Evolutionary conservation across 92 coral and sea anemone genomes (phyloP).

Genomic region (Heliopora coerulea): DNA sequence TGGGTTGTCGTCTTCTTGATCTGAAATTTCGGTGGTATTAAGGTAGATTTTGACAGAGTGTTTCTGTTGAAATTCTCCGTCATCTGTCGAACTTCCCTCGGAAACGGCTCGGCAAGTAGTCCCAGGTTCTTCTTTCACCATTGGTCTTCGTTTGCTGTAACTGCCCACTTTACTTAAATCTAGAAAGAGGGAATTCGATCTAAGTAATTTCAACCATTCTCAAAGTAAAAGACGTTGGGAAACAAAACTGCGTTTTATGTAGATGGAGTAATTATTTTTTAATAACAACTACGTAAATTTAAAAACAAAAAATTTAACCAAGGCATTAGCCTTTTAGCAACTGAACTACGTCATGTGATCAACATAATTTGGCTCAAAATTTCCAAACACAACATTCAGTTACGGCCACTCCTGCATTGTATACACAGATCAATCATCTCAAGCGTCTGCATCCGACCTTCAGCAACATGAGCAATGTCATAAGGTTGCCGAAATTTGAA

Average conservation of each 20-base stretch:
- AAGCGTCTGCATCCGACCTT: slow-evolving; percentile 54
- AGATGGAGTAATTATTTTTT: too few species aligned
- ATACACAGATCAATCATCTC: neutral
- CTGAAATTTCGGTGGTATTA: slow-evolving; percentile 22
- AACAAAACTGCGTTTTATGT: too few species aligned
- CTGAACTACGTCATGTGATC: too few species aligned
- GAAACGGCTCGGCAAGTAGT: slow-evolving; percentile 3
- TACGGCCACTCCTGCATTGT: too few species aligned
- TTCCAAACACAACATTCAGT: too few species aligned
- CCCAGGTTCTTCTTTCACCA: slow-evolving; percentile 1
- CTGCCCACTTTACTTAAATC: slow-evolving; percentile 10
- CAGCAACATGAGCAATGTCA: slow-evolving; percentile 55
- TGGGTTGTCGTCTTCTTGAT: slow-evolving; percentile 6
- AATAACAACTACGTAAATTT: too few species aligned
- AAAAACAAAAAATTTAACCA: too few species aligned
- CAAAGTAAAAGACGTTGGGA: too few species aligned
- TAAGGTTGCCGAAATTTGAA: neutral
- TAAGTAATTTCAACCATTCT: too few species aligned
- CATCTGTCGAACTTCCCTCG: slow-evolving; percentile 5
- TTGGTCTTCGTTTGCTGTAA: neutral
- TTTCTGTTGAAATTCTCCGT: slow-evolving; percentile 4
- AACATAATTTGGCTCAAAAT: too few species aligned
- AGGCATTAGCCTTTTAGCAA: too few species aligned
- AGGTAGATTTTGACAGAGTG: slow-evolving; percentile 19
- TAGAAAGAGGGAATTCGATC: neutral